Percentiles rank a stretch among this genome's conserved stretches.
These are phyloP conservation scores for Agrotis puta DNA, from an alignment of 2,888 invertebrate species.

Conservation along the genomic window DNA sequence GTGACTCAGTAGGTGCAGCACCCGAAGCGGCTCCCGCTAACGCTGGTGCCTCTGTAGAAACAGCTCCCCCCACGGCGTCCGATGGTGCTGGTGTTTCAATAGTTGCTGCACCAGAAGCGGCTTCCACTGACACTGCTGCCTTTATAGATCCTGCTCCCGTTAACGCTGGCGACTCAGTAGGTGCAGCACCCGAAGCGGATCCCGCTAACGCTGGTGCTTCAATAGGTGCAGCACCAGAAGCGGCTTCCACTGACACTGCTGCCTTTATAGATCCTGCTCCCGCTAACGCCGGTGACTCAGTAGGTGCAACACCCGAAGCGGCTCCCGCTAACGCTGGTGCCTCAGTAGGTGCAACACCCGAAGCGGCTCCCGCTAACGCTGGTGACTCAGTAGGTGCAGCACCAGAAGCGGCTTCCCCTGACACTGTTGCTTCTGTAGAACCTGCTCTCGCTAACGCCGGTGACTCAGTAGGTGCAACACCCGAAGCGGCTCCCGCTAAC, in stretches of 20 bases:
- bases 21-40: not conserved
- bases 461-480: no score
- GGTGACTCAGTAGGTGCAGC: not conserved
- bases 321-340: no score
- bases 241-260: not conserved
- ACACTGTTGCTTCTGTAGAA: not conserved
- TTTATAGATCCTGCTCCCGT: not conserved
- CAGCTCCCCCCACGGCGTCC: not conserved
- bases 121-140: not conserved
- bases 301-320: not conserved
- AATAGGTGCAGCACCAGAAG: fast-evolving
- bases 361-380: fast-evolving
- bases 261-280: not conserved
- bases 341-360: no score
- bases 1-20: not conserved
- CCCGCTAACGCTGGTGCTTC: not conserved
- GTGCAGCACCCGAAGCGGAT: no score
- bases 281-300: not conserved
- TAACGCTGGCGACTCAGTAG: not conserved
- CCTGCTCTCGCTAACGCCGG: no score
- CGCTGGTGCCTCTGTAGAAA: not conserved
- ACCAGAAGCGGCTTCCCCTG: not conserved
- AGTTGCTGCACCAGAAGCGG: not conserved
- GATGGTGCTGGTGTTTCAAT: not conserved
- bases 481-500: no score